Percentiles rank a stretch among this genome's conserved stretches.
Conservation (phyloP, 1,140 invertebrate species). For the Trichonephila inaurata region DNA sequence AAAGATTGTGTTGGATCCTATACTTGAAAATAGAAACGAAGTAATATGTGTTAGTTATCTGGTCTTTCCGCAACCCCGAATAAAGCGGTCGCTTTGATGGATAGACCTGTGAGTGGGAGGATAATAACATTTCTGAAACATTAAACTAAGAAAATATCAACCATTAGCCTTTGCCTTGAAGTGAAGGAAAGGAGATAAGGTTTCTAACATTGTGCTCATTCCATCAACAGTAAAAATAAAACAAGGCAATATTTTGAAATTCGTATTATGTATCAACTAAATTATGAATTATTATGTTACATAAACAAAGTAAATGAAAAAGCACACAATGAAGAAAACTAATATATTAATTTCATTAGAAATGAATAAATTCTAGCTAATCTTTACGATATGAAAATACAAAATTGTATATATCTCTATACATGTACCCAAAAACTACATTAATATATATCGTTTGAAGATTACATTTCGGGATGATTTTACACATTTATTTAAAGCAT, state of each 20-base stretch:
- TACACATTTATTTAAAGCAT: too few species aligned
- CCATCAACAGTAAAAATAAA: neutral
- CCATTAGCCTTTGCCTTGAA: neutral
- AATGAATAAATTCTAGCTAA: too few species aligned
- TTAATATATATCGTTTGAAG: too few species aligned
- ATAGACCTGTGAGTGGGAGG: neutral
- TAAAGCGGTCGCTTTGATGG: slow-evolving; percentile 27
- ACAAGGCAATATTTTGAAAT: neutral
- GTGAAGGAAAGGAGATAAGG: slow-evolving; percentile 8
- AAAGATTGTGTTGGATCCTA: neutral
- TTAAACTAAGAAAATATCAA: slow-evolving; percentile 21
- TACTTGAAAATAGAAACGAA: neutral
- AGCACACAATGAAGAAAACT: too few species aligned
- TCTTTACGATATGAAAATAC: too few species aligned
- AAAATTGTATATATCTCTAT: too few species aligned
- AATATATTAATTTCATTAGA: too few species aligned
- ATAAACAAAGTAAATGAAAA: too few species aligned
- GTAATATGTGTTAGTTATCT: slow-evolving; percentile 4
- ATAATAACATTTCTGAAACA: slow-evolving; percentile 30
- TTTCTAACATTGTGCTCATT: neutral
- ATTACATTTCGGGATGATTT: too few species aligned
- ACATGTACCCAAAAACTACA: too few species aligned
- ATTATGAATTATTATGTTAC: too few species aligned
- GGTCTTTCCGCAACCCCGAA: neutral
- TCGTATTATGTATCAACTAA: too few species aligned